Base-by-base conservation (phyloP, 2,888 invertebrate genomes). In the Amphiduros pacificus region DNA sequence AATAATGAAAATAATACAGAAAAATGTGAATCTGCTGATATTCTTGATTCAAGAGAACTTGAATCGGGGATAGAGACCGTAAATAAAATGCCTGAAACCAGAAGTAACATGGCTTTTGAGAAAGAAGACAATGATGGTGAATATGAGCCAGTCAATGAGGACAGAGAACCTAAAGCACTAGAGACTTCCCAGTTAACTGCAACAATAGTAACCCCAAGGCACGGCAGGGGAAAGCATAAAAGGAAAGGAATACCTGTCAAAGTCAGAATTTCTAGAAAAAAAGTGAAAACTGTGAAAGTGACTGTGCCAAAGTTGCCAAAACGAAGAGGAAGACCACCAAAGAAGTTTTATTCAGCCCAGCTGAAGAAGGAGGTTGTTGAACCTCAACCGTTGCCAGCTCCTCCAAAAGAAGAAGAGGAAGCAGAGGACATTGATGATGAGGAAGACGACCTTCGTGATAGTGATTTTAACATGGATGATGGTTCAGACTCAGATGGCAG, bases 41-140 rank as follows among this genome's bases (percentile, higher is more conserved):
- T n/a, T n/a, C n/a, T n/a, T n/a, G 44, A 44, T 11, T 5, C 44
- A 11, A 44, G n/a, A 20, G 44, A 22, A 17, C 6, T 44, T 5
- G 22, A 17, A 20, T 22, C n/a, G 22, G 36, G 36, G 36, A n/a
- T 11, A 5, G 44, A 44, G 63, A 11, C 63, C 62, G 32, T 57
- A 55, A 20, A 55, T 55, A 27, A 60, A 55, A 6, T 22, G 5
- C n/a, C 5, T 22, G 22, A 6, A n/a, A n/a, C 44, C 5, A 20
- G 20, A 6, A 20, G n/a, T 4, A 44, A 44, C 44, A 44, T n/a
- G n/a, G n/a, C 44, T 22, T 44, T 44, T 44, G 44, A 57, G 22
- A 26, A 50, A 54, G 36, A 58, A 64, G 31, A 53, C 58, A 20
- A 60, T 62, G 51, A 49, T 51, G 14, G 54, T 57, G 27, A 48